phyloP scores from a whole-genome alignment of 1,140 invertebrate genomes.

The Drosophila gunungcola region DNA sequence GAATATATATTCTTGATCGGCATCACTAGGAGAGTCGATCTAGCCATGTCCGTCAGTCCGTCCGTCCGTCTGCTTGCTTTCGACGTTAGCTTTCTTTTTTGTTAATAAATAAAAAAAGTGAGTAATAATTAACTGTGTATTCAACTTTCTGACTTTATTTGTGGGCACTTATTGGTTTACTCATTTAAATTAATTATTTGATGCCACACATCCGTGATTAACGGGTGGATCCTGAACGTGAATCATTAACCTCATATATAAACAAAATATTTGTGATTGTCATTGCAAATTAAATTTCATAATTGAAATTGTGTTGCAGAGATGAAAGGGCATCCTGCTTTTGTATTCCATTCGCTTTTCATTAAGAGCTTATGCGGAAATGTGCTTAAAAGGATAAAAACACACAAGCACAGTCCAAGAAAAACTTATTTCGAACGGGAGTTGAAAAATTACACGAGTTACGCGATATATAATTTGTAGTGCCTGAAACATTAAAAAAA shows the following conservation, averaged over 20 bases:
- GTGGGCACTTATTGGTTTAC: slow-evolving; percentile 21
- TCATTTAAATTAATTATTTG: slow-evolving; percentile 29
- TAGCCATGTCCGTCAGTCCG: no score
- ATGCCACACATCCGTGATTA: slow-evolving; percentile 19
- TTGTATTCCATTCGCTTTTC: slow-evolving; percentile 50
- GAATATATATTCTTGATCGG: no score
- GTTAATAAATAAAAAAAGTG: no score
- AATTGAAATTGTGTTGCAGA: slow-evolving; percentile 36
- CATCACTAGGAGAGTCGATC: no score
- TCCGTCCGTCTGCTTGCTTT: no score
- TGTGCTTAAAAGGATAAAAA: slow-evolving; percentile 39
- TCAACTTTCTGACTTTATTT: slow-evolving; percentile 3
- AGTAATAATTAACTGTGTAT: not conserved
- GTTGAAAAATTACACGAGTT: not conserved
- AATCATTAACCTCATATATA: slow-evolving; percentile 34
- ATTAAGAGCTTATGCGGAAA: slow-evolving; percentile 62
- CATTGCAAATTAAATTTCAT: slow-evolving; percentile 54
- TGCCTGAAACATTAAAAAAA: no score
- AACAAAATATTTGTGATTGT: slow-evolving; percentile 22
- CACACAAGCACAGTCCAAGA: not conserved
- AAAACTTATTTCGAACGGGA: not conserved
- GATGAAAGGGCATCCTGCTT: not conserved
- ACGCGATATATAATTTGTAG: no score
- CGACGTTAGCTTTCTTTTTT: no score
- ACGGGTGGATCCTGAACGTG: not conserved